These are phyloP conservation scores for Tenthredo scrophulariae DNA, from an alignment of 2,888 invertebrate genomes.

Conservation along the genomic window DNA sequence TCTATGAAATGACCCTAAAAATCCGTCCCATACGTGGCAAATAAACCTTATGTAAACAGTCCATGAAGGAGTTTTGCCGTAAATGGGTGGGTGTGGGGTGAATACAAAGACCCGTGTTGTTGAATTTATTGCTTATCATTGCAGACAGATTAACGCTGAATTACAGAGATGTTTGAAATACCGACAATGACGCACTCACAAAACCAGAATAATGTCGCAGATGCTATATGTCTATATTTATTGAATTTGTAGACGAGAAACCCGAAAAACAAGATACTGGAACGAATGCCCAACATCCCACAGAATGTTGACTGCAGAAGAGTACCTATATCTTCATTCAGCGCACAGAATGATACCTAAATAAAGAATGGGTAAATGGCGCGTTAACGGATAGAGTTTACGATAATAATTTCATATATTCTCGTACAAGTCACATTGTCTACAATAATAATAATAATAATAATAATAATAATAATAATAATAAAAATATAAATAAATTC, in stretches of 20 bases:
- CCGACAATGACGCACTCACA: not conserved
- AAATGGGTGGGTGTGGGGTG: not conserved
- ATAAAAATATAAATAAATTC: constrained; percentile 51
- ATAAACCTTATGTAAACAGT: too few species aligned
- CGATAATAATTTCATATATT: constrained; percentile 49
- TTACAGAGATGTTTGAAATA: not conserved
- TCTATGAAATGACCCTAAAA: not conserved
- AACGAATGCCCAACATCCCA: not conserved
- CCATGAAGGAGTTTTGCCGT: too few species aligned
- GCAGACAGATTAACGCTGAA: not conserved
- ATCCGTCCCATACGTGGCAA: not conserved
- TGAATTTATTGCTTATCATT: constrained; percentile 1
- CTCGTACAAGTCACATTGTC: constrained; percentile 51
- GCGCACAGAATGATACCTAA: too few species aligned
- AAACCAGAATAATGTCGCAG: not conserved
- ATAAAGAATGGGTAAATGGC: not conserved
- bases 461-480: constrained; percentile 67
- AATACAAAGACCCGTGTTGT: not conserved
- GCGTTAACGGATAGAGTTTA: not conserved
- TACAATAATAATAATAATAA: constrained; percentile 63
- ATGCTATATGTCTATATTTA: not conserved
- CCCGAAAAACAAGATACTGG: not conserved
- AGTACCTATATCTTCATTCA: too few species aligned
- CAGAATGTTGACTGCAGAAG: not conserved
- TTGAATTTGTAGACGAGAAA: not conserved